Evolutionary conservation across 2,797 vertebrate species (phyloP), one percentile per base, ranked within the genome.

Genomic region (Ceyx erithaca): DNA sequence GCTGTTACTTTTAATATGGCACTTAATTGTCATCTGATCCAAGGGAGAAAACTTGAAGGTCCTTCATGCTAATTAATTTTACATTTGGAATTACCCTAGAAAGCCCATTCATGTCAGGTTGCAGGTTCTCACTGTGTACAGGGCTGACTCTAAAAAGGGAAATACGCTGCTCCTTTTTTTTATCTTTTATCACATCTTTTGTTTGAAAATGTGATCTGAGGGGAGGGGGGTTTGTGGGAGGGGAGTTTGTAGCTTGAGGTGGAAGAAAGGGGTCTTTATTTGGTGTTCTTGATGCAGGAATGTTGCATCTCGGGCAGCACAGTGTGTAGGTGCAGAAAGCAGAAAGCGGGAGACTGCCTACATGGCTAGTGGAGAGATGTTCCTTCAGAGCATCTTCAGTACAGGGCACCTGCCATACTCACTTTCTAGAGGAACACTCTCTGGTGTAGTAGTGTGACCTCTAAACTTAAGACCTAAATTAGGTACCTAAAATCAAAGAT

Each of bases 151-250:
- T 23, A 18, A 52, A 46, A 67, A 41, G 14, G 11, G 35, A 71
- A 58, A 77, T 12, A 3, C 10, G 22, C 67, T 46, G 8, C 8
- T 7, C 4, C 1, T 40, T 71, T 52, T 52, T 67, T 61, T 64
- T 64, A 71, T 14, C 14, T 80, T 87, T 57, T 11, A 5, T 64
- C 8, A 14, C 1, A 3, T 20, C 45, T 73, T 77, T 85, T 75
- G 9, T 63, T 79, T 70, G 26, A 77, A 72, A 72, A 35, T 40
- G 4, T 1, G 17, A 15, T 49, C 31, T 40, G 40, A 67, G 43
- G 15, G 20, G 23, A 40, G 0, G 2, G 7, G 2, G 1, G 1
- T 16, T 26, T 51, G 45, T 13, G 48, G 37, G 37, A 40, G 37
- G 37, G 14, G 6, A 40, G 37, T 40, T 40, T 40, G 37, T 2